Evolutionary conservation across 2,797 vertebrate genomes (phyloP), one percentile per base, ranked within the genome.

Genomic region (Chrysocyon brachyurus): DNA sequence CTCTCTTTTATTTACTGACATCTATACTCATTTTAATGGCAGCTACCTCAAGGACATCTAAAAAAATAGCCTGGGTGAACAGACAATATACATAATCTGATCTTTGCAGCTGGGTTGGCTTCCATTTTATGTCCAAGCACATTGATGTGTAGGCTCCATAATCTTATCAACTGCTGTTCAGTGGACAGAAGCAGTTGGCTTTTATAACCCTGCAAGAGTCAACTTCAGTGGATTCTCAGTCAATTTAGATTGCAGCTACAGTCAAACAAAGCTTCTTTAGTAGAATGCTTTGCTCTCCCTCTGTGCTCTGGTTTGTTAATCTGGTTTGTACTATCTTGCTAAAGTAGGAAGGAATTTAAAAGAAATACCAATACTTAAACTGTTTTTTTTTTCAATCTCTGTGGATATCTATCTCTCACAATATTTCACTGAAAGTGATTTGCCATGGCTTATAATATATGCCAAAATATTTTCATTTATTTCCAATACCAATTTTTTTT

Each of bases 1-100:
- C 57, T 87, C 31, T 64, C 36, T 83, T 57, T 75, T 92, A 88
- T 59, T 95, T 85, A 88, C 59, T 87, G 64, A 79, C 70, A 75
- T 77, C 70, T 72, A 5, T 72, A 78, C 54, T 88, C n/a, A 82
- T 85, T 91, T 57, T 82, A 59, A 81, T 49, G 92, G 61, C n/a
- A 56, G 79, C 72, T 40, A 94, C 59, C 52, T 78, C 22, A 52
- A 86, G 87, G 72, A 33, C 36, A 26, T 64, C 5, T 31, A 59
- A 88, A 96, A 61, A 57, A 82, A 77, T 1, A 85, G 64, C 7
- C 26, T 91, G 75, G 17, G 33, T 49, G 83, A 93, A 72, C 26
- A 72, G 49, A 33, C 28, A 46, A 83, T 46, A 21, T 21, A 64
- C 66, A 66, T 77, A 94, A 63, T 79, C 22, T 52, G 36, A 88